Conservation (phyloP, 2,113 vertebrate species). For the Sylvilagus bachmani region DNA sequence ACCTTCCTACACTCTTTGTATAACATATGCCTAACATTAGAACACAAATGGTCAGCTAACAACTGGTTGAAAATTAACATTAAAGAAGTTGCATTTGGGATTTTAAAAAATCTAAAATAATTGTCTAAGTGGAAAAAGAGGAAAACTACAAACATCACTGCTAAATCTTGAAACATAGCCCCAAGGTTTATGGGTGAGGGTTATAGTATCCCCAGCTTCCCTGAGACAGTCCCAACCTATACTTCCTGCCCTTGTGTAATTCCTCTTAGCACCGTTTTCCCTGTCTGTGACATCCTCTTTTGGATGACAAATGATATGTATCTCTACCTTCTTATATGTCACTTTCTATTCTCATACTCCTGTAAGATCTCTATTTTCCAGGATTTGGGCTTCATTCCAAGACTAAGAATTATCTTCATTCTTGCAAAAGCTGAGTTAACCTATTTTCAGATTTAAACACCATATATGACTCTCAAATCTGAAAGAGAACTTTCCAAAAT, state of each 20-base stretch:
- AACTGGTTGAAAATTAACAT: slow-evolving; percentile 23
- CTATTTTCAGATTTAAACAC: background rate
- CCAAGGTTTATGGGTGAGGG: background rate
- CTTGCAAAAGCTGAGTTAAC: slow-evolving; percentile 3
- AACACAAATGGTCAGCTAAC: background rate
- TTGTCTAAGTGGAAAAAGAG: slow-evolving; percentile 15
- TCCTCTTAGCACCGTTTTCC: background rate
- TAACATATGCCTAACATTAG: slow-evolving; percentile 18
- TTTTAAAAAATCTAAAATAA: slow-evolving; percentile 35
- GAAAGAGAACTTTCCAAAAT: slow-evolving; percentile 33
- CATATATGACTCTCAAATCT: background rate
- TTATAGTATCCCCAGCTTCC: background rate
- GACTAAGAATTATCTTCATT: slow-evolving; percentile 35
- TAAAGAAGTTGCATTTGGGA: slow-evolving; percentile 35
- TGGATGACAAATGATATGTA: background rate
- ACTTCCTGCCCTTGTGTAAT: background rate
- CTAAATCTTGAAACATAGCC: slow-evolving; percentile 38
- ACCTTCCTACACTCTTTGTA: background rate
- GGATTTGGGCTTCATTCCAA: background rate
- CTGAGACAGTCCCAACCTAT: background rate
- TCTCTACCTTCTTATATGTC: background rate
- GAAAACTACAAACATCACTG: background rate
- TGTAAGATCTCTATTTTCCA: background rate
- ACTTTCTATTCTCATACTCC: background rate
- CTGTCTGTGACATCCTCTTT: background rate